Percentiles rank a stretch among this genome's conserved stretches.
phyloP scores from a whole-genome alignment of 2,113 vertebrate species.

The Chloroceryle aenea region DNA sequence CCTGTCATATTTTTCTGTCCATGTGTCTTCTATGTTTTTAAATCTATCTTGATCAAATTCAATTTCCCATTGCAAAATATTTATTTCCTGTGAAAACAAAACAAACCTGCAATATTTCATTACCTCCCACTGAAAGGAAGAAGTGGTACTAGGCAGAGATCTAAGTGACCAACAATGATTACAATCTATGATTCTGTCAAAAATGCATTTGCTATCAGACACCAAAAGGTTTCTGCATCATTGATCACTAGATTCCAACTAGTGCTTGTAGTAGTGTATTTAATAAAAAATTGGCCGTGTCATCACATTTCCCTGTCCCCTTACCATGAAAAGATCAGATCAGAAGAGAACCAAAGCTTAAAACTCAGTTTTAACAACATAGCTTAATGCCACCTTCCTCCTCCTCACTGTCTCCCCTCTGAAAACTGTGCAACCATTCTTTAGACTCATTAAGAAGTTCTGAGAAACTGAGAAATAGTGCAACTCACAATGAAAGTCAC shows the following conservation, averaged over 20 bases:
- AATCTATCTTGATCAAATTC: slow-evolving; percentile 88
- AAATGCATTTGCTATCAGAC: not conserved
- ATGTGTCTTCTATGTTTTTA: slow-evolving; percentile 87
- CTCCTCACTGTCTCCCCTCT: not conserved
- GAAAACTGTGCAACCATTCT: not conserved
- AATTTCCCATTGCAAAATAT: slow-evolving; percentile 91
- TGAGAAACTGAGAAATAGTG: not conserved
- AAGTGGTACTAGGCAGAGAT: not conserved
- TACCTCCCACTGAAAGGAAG: not conserved
- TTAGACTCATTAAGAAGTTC: not conserved
- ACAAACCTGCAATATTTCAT: not conserved
- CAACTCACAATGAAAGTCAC: not conserved
- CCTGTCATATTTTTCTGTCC: slow-evolving; percentile 88
- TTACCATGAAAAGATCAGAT: not conserved
- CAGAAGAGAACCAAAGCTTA: not conserved
- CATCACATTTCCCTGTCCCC: not conserved
- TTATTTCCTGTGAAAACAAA: slow-evolving; percentile 86
- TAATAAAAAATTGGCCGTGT: too few relatives aligned
- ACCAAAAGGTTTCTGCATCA: not conserved
- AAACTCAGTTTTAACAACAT: not conserved
- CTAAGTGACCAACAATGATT: not conserved
- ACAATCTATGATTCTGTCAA: not conserved
- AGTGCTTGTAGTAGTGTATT: not conserved
- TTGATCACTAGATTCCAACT: not conserved
- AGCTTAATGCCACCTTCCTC: not conserved